These are phyloP conservation scores for Phenganax stokvisi DNA, from an alignment of 92 coral and sea anemone genomes.

Conservation along the genomic window DNA sequence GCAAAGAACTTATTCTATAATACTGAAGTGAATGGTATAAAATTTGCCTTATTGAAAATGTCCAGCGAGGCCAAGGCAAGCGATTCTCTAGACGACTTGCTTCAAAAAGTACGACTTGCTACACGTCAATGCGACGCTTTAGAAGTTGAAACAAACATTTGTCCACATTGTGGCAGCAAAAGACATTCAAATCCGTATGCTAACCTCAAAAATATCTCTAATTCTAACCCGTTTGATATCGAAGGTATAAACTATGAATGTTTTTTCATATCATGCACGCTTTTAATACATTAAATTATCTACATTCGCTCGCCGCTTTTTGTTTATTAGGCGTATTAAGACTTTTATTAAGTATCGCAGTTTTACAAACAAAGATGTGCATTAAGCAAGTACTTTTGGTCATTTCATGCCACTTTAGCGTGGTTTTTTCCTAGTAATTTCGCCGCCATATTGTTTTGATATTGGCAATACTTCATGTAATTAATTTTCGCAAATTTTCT, in stretches of 20 bases:
- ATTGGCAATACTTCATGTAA: background rate
- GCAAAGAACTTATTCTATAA: background rate
- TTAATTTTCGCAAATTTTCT: background rate
- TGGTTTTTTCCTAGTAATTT: background rate
- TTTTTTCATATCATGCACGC: too few species aligned
- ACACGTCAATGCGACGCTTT: background rate
- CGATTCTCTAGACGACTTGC: conserved; percentile 26
- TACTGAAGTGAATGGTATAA: too few species aligned
- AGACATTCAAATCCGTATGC: conserved; percentile 35
- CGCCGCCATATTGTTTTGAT: conserved; percentile 5
- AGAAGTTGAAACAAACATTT: conserved; percentile 16
- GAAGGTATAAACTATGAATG: background rate
- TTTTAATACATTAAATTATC: background rate
- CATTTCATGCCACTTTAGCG: background rate
- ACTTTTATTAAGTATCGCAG: background rate
- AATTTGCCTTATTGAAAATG: background rate
- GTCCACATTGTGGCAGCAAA: conserved; percentile 32
- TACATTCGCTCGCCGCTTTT: background rate
- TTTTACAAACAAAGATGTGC: background rate
- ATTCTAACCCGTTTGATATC: background rate
- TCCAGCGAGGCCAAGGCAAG: conserved; percentile 15
- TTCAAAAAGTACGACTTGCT: conserved; percentile 31
- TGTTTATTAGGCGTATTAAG: conserved; percentile 6
- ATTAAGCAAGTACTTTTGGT: background rate
- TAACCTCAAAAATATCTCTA: conserved; percentile 2